A percentile compares a stretch with the other conserved stretches of the same genome.
These are phyloP conservation scores for Onychomys leucogaster DNA, from an alignment of 2,797 vertebrate genomes.

Conservation along the genomic window DNA sequence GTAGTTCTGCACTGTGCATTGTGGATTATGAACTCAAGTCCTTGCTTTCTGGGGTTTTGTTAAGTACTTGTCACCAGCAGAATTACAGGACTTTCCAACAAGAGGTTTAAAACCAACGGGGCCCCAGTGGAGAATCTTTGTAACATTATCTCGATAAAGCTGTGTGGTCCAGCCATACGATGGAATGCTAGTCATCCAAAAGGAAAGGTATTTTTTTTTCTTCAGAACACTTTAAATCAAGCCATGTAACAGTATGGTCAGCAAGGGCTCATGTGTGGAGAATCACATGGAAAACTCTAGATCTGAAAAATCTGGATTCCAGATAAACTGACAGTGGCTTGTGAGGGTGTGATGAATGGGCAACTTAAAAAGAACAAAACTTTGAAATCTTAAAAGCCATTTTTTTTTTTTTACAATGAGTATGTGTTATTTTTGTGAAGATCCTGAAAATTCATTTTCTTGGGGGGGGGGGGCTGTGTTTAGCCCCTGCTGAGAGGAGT, in stretches of 20 bases:
- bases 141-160: neutral
- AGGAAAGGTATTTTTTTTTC: neutral
- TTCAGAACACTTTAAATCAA: neutral
- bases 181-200: neutral
- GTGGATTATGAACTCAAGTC: neutral
- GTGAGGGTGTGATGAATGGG: neutral
- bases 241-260: neutral
- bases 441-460: neutral
- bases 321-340: neutral
- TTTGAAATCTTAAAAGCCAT: neutral
- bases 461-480: neutral
- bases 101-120: neutral
- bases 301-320: constrained; percentile 5
- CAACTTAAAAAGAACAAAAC: neutral
- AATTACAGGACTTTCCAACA: neutral
- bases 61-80: neutral
- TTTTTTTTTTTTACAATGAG: neutral
- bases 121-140: neutral
- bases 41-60: constrained; percentile 36
- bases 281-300: neutral
- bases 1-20: neutral
- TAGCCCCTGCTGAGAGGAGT: too few relatives aligned
- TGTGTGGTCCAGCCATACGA: neutral
- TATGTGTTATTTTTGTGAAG: constrained; percentile 33
- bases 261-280: neutral